Evolutionary conservation across 2,888 invertebrate genomes (phyloP).

Genomic region (Noctua comes): DNA sequence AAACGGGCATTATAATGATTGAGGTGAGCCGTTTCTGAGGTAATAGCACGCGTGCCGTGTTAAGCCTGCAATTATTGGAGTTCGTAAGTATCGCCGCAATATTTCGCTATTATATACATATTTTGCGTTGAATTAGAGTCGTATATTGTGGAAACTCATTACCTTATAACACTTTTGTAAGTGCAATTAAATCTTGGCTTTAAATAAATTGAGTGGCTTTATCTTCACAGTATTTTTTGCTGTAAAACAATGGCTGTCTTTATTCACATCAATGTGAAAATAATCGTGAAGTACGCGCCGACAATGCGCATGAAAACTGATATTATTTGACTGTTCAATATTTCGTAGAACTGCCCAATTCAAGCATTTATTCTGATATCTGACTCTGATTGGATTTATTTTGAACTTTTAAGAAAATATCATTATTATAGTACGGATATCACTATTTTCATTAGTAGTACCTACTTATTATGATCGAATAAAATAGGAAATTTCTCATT

Average conservation of each 20-base stretch:
- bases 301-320: neutral
- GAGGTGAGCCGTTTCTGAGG: constrained; percentile 78
- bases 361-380: constrained; percentile 1
- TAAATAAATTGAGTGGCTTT: constrained; percentile 30
- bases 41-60: constrained; percentile 79
- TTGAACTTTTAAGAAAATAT: neutral
- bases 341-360: constrained; percentile 9
- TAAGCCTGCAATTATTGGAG: constrained; percentile 83
- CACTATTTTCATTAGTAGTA: neutral
- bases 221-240: constrained; percentile 11
- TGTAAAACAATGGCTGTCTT: constrained; percentile 10
- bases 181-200: constrained; percentile 55
- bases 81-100: constrained; percentile 80
- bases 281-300: constrained; percentile 1
- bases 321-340: neutral
- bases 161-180: constrained; percentile 33
- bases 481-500: neutral
- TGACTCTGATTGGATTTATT: neutral
- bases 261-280: constrained; percentile 6
- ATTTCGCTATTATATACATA: constrained; percentile 71
- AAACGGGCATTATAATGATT: constrained; percentile 82
- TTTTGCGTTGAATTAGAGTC: constrained; percentile 71
- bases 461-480: neutral
- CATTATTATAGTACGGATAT: neutral
- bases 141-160: constrained; percentile 59